Evolutionary conservation across 1,140 invertebrate species (phyloP).

Genomic region (Cherax quadricarinatus): DNA sequence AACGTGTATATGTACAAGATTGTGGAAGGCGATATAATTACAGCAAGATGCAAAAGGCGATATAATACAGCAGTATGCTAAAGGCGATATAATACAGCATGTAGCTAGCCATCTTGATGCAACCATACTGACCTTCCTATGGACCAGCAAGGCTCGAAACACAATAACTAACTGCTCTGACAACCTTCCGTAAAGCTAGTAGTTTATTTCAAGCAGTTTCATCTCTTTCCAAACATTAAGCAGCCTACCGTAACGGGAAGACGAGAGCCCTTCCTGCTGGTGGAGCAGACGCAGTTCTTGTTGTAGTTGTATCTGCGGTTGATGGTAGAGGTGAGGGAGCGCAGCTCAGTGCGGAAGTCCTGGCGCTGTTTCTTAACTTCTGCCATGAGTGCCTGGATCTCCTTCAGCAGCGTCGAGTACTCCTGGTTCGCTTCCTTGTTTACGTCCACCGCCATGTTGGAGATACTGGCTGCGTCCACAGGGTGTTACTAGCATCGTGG

Average conservation of each 20-base stretch:
- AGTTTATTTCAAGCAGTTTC: background rate
- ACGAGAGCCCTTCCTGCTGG: conserved; percentile 26
- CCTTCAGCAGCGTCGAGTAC: conserved; percentile 47
- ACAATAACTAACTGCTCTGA: too few species aligned
- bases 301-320: conserved; percentile 16
- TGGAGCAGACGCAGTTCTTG: conserved; percentile 30
- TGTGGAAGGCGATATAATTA: too few species aligned
- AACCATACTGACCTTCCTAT: too few species aligned
- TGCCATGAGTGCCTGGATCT: conserved; percentile 54
- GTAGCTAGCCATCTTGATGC: too few species aligned
- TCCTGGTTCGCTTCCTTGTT: background rate
- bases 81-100: too few species aligned
- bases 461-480: conserved; percentile 35
- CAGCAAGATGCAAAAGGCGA: too few species aligned
- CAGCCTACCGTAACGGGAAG: conserved; percentile 31
- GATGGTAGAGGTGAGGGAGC: conserved; percentile 51
- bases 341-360: conserved; percentile 52
- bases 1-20: too few species aligned
- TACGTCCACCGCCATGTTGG: conserved; percentile 2
- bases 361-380: conserved; percentile 44
- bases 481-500: background rate
- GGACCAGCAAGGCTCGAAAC: too few species aligned
- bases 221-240: too few species aligned
- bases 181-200: too few species aligned
- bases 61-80: too few species aligned